Evolutionary conservation across 2,113 vertebrate genomes (phyloP), one percentile per base, ranked within the genome.

Genomic region (Tamias sibiricus): DNA sequence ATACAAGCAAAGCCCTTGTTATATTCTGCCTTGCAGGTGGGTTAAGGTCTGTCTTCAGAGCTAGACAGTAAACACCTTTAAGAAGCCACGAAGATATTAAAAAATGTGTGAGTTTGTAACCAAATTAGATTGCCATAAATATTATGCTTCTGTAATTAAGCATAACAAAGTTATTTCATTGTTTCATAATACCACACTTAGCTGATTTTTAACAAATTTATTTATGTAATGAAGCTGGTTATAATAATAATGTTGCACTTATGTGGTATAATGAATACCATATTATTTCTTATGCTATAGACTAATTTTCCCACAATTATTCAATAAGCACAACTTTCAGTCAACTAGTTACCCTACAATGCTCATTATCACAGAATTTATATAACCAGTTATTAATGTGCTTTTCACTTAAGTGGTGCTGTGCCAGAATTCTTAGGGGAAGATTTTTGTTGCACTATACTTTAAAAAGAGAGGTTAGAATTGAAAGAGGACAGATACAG

Each of bases 101-200:
- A 44, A 88, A 74, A 14, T 37, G 0, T 79, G 7, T 79, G 44
- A 35, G 3, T 83, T 88, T 95, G 28, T 76, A 72, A 62, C 52
- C 75, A 30, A 86, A 74, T 88, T 81, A 14, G 32, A 57, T 52
- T 54, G 30, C 79, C 28, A 72, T 79, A 82, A 87, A 44, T 87
- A 74, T 59, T 57, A 49, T 75, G 32, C 66, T 77, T 97, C 12
- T 66, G 12, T 52, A 83, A 91, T 93, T 94, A 69, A 37, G 91
- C 94, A 95, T 96, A 97, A 95, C 84, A 96, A 91, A 74, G 96
- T 83, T 92, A 92, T 75, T 95, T 97, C 10, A 72, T 75, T 32
- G 47, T 79, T 97, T 83, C 92, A 93, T 95, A 84, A 44, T 49
- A 95, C 44, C 84, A 64, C 80, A 47, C 24, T 35, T 75, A 66